Conservation (phyloP, 2,888 invertebrate species). For the Ormyrus thymus region DNA sequence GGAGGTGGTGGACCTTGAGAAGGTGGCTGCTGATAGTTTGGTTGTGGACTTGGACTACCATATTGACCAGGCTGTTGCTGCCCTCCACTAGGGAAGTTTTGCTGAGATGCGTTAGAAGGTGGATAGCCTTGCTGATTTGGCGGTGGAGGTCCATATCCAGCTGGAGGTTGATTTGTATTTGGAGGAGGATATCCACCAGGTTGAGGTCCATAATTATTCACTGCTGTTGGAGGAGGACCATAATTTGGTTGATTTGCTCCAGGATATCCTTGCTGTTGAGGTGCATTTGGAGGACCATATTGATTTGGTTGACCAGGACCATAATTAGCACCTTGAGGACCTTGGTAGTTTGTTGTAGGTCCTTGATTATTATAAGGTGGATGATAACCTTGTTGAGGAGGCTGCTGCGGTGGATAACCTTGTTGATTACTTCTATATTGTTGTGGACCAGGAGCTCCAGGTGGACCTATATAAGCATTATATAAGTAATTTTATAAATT, state of each 20-base stretch:
- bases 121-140: conserved; percentile 83
- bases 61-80: conserved; percentile 72
- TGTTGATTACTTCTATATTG: conserved; percentile 78
- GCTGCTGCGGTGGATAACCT: conserved; percentile 78
- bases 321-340: conserved; percentile 76
- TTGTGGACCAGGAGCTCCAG: conserved; percentile 78
- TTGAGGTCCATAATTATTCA: conserved; percentile 73
- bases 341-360: conserved; percentile 80
- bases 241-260: conserved; percentile 78
- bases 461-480: conserved; percentile 70
- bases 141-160: conserved; percentile 80
- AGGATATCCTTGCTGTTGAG: conserved; percentile 81
- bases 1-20: conserved; percentile 67
- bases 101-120: conserved; percentile 76
- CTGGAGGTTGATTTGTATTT: conserved; percentile 76
- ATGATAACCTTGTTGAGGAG: conserved; percentile 79
- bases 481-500: conserved; percentile 19
- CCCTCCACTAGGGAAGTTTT: conserved; percentile 74
- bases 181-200: conserved; percentile 80
- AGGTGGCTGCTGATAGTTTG: conserved; percentile 70
- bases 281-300: conserved; percentile 79
- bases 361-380: conserved; percentile 78
- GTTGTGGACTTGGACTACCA: conserved; percentile 74
- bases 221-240: conserved; percentile 69
- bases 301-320: conserved; percentile 79